Base-by-base conservation (phyloP, 2,888 invertebrate species). In the Sminthurides aquaticus region DNA sequence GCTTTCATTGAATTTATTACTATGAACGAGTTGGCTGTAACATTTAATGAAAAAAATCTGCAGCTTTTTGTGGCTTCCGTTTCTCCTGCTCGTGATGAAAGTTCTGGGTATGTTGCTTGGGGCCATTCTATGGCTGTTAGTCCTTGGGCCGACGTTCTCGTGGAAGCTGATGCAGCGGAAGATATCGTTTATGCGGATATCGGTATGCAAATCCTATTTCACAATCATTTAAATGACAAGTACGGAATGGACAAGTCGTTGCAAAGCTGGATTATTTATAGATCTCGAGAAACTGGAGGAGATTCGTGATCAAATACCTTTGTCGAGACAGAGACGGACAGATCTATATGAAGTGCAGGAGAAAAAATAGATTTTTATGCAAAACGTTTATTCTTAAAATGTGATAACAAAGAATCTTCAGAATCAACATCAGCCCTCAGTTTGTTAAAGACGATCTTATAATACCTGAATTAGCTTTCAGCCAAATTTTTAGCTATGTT, bases 91-190 rank as follows among this genome's bases (percentile, higher is more conserved):
- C 81, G 92, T 68, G 88, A 88, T 77, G 76, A 78, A 2, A 79
- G 78, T 3, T 85, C 90, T 1, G 83, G 83, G 0, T 97, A 95
- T 78, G 84, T 90, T 49, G 91, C 93, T 15, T 96, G 89, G 84
- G 96, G 94, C 0, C 93, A 96, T 79, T 88, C 91, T 15, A 84
- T 87, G 77, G 80, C 91, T 11, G 86, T 90, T 0, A 85, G 87
- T 81, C 96, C 96, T 0, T 91, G 92, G 91, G 88, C 88, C 0
- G 83, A 85, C 65, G 85, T 94, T 0, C 78, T 88, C 2, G 82
- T 82, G 0, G 83, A 85, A 75, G 85, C 92, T 27, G 87, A 86
- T 34, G 85, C 86, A 70, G 81, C 82, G 2, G 88, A 91, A 74
- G 86, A 84, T 61, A 84, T 89, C 62, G 77, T 95, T 15, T 81